Conservation (phyloP, 2,888 invertebrate species). For the Cylindroiulus punctatus region DNA sequence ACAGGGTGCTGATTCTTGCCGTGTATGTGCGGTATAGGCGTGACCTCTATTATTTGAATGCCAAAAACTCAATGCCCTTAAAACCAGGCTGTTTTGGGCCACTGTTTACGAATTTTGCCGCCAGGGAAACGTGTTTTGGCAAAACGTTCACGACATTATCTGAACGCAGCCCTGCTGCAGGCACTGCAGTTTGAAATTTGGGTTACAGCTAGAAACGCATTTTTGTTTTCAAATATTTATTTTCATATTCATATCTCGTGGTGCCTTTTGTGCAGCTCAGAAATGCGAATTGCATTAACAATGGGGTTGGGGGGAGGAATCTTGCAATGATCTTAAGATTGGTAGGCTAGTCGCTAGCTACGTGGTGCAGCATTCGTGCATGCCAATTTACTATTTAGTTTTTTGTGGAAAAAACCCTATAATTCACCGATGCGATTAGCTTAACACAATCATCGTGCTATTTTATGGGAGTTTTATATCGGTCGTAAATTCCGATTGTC, state of each 20-base stretch:
- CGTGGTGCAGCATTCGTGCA: background rate
- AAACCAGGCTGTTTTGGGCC: conserved; percentile 1
- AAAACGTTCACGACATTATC: background rate
- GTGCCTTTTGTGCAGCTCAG: background rate
- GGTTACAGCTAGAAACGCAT: background rate
- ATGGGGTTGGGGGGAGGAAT: background rate
- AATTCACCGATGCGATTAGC: conserved; percentile 9
- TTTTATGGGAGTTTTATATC: conserved; percentile 10
- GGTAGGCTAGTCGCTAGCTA: background rate
- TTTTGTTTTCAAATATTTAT: background rate
- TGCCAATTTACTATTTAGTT: background rate
- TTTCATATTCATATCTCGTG: conserved; percentile 9
- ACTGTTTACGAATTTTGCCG: background rate
- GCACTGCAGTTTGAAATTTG: background rate
- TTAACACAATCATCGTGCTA: conserved; percentile 18
- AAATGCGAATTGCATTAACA: background rate
- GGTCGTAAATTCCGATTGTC: background rate
- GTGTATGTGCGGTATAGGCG: background rate
- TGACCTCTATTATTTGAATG: conserved; percentile 2
- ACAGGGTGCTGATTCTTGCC: too few relatives aligned
- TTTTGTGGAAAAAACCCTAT: background rate
- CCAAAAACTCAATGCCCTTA: conserved; percentile 10
- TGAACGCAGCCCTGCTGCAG: background rate
- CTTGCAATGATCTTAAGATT: background rate
- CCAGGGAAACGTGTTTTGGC: background rate